A percentile compares a stretch with the other conserved stretches of the same genome.
These are phyloP conservation scores for Chelidonichthys spinosus DNA, from an alignment of 2,797 vertebrate genomes.

Conservation along the genomic window DNA sequence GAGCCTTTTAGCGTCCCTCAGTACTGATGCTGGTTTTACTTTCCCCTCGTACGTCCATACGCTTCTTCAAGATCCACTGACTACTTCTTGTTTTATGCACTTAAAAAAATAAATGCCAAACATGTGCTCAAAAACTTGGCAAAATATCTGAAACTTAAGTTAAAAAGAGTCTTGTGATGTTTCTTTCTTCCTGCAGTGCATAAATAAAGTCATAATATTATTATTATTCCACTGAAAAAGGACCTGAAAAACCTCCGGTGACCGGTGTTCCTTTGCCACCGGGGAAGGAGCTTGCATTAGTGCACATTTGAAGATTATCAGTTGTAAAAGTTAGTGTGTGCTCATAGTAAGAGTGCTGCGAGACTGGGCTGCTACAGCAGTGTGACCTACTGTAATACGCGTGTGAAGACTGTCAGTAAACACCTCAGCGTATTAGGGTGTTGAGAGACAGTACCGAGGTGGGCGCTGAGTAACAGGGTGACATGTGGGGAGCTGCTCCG, in stretches of 20 bases:
- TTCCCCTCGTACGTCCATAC: background rate
- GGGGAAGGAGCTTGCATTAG: too few species aligned
- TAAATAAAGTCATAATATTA: background rate
- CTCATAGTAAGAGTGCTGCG: slow-evolving; percentile 41
- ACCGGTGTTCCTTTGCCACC: too few species aligned
- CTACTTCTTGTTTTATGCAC: background rate
- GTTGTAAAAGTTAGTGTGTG: slow-evolving; percentile 51
- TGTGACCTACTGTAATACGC: slow-evolving; percentile 59
- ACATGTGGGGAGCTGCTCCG: slow-evolving; percentile 49
- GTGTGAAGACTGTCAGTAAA: slow-evolving; percentile 77
- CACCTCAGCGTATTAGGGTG: slow-evolving; percentile 63
- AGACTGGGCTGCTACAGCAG: slow-evolving; percentile 28
- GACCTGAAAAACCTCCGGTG: background rate
- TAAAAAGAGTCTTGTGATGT: background rate
- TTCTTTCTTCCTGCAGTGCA: background rate
- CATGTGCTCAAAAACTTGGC: background rate
- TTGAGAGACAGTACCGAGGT: slow-evolving; percentile 59
- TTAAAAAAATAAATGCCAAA: background rate
- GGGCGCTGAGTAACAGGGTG: slow-evolving; percentile 47
- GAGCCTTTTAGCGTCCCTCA: background rate
- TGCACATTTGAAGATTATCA: slow-evolving; percentile 46
- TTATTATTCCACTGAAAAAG: background rate
- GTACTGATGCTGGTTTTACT: background rate
- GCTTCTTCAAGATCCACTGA: background rate
- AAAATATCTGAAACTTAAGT: background rate